Evolutionary conservation across 2,113 vertebrate genomes (phyloP).

Genomic region (Microtus richardsoni): DNA sequence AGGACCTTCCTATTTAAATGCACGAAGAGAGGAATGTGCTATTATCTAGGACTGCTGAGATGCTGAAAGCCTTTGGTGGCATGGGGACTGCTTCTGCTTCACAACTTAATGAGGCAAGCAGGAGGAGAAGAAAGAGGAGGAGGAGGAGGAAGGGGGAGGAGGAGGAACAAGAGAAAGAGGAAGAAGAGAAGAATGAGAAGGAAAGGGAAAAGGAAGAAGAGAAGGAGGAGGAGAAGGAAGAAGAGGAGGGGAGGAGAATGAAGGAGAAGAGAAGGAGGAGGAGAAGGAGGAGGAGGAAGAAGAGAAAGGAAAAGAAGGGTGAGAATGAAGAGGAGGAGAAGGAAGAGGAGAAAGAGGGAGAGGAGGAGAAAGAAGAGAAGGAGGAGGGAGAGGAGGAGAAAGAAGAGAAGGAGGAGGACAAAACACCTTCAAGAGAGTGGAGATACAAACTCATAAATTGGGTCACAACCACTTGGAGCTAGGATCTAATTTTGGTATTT

Average conservation of each 20-base stretch:
- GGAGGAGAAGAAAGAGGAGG: not conserved
- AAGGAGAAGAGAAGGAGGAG: not conserved
- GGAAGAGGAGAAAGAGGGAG: no score
- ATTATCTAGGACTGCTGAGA: not conserved
- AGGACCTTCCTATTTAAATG: not conserved
- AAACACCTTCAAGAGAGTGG: not conserved
- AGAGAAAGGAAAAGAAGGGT: no score
- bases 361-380: not conserved
- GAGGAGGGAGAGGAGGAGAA: not conserved
- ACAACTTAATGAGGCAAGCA: not conserved
- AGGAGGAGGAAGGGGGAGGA: not conserved
- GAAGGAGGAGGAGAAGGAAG: not conserved
- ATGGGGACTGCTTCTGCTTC: not conserved
- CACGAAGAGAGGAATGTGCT: not conserved
- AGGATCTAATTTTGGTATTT: not conserved
- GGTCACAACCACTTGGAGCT: not conserved
- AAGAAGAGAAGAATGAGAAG: not conserved
- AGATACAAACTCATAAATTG: not conserved
- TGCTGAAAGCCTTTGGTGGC: not conserved
- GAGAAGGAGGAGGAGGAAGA: not conserved
- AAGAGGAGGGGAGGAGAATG: no score
- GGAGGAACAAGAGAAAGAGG: not conserved
- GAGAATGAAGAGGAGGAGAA: no score
- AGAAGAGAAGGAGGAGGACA: not conserved
- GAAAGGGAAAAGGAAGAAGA: not conserved